Evolutionary conservation across 2,113 vertebrate species (phyloP).

Genomic region (Polypterus senegalus): DNA sequence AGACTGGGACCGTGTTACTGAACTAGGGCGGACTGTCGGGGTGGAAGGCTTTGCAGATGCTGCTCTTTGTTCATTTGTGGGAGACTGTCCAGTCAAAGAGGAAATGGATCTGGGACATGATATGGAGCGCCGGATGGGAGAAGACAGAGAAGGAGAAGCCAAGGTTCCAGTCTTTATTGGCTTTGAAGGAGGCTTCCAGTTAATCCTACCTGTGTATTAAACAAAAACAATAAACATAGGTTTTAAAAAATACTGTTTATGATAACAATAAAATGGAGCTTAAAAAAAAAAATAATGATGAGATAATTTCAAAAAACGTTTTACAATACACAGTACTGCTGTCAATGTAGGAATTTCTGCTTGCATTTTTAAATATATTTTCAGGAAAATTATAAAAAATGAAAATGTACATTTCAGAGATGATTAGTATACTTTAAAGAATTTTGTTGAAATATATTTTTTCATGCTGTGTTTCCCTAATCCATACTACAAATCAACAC

Average conservation of each 20-base stretch:
- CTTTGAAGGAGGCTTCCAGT: conserved; percentile 56
- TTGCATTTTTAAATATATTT: too few species aligned
- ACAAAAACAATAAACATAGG: conserved; percentile 12
- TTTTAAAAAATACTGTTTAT: neutral
- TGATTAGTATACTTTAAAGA: too few species aligned
- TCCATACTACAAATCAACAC: too few species aligned
- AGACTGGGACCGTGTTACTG: conserved; percentile 58
- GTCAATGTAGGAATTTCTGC: too few species aligned
- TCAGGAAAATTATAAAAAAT: too few species aligned
- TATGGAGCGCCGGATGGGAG: conserved; percentile 80
- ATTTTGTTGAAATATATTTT: too few species aligned
- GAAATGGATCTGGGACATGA: conserved; percentile 92
- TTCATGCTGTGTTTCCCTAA: too few species aligned
- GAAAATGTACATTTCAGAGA: too few species aligned
- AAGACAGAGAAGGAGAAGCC: conserved; percentile 43
- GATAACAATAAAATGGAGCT: too few species aligned
- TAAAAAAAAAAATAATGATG: too few species aligned
- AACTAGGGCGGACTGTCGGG: conserved; percentile 43
- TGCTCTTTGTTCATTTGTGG: conserved; percentile 51
- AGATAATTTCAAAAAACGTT: too few species aligned
- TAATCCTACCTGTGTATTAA: conserved; percentile 45
- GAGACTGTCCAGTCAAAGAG: conserved; percentile 51
- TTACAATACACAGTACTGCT: too few species aligned
- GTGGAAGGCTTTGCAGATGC: conserved; percentile 52
- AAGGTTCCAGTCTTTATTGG: conserved; percentile 40